Evolutionary conservation across 2,113 vertebrate genomes (phyloP).

Genomic region (Channa argus): DNA sequence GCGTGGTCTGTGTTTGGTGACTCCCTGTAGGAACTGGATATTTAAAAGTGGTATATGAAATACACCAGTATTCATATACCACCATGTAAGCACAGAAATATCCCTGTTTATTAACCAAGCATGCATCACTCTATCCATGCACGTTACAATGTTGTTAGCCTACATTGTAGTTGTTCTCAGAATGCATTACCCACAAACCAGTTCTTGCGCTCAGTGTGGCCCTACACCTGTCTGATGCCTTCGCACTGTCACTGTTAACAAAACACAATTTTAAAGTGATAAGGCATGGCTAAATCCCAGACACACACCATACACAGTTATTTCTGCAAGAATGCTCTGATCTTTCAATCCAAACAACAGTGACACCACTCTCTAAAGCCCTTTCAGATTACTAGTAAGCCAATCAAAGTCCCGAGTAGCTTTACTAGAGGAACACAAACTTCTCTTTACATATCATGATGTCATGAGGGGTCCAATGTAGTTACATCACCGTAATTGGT

Average conservation of each 20-base stretch:
- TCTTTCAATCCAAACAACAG: conserved; percentile 40
- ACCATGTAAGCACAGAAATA: too few relatives aligned
- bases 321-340: conserved; percentile 64
- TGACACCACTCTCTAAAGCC: conserved; percentile 48
- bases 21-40: too few relatives aligned
- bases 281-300: conserved; percentile 49
- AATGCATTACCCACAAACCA: background rate
- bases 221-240: conserved; percentile 35
- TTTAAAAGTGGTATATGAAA: too few relatives aligned
- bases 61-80: too few relatives aligned
- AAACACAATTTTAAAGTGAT: conserved; percentile 57
- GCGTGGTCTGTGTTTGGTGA: too few relatives aligned
- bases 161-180: conserved; percentile 11
- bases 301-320: conserved; percentile 16
- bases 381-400: conserved; percentile 52
- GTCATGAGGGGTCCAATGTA: conserved; percentile 33
- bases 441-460: conserved; percentile 49
- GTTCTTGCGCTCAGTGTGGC: conserved; percentile 1
- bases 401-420: conserved; percentile 50
- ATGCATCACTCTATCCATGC: background rate
- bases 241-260: conserved; percentile 38
- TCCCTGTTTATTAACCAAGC: too few relatives aligned
- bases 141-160: background rate
- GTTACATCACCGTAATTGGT: conserved; percentile 46
- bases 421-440: conserved; percentile 48